Evolutionary conservation across 2,113 vertebrate genomes (phyloP), one percentile per base, ranked within the genome.

Genomic region (Tyrannus savana): DNA sequence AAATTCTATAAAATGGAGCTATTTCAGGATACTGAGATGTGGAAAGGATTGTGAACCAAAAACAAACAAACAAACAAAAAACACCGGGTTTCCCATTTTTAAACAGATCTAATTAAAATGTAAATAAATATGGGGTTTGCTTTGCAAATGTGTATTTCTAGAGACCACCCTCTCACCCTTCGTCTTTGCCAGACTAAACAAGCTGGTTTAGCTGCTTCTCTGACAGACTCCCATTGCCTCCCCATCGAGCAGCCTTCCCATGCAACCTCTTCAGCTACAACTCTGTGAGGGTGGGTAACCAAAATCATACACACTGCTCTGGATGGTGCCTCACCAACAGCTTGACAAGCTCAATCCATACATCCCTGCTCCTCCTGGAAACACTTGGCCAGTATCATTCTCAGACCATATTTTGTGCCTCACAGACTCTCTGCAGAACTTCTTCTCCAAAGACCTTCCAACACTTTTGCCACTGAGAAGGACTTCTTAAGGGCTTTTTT

Each of bases 121-220:
- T 12, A 89, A 91, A 91, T 74, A 91, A 92, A 80, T 77, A 18
- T 2, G 4, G 33, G 5, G 11, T 27, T 93, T 73, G n/a, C 72
- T 66, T 86, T 84, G 21, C 60, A 56, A 67, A 31, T 75, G 39
- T 84, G 3, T 84, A 47, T 91, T 94, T 97, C 37, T 52, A 60
- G 52, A 91, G 69, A 72, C 69, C 81, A 96, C 59, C 35, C 27
- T 84, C 73, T 67, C 47, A 67, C 60, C 52, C 12, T 72, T 72
- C 56, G 14, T 84, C 52, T 78, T 83, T 91, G 69, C 85, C 93
- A 91, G 87, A 75, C 77, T 87, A 78, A 95, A 94, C 55, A 89
- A 74, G 68, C 25, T 78, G 71, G 35, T 84, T 87, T 62, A 93
- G 39, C 56, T 50, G 37, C 84, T 91, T 78, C 69, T 82, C 84